Percentiles rank a stretch among this genome's conserved stretches.
These are phyloP conservation scores for Tinea semifulvella DNA, from an alignment of 2,888 invertebrate genomes.

Conservation along the genomic window DNA sequence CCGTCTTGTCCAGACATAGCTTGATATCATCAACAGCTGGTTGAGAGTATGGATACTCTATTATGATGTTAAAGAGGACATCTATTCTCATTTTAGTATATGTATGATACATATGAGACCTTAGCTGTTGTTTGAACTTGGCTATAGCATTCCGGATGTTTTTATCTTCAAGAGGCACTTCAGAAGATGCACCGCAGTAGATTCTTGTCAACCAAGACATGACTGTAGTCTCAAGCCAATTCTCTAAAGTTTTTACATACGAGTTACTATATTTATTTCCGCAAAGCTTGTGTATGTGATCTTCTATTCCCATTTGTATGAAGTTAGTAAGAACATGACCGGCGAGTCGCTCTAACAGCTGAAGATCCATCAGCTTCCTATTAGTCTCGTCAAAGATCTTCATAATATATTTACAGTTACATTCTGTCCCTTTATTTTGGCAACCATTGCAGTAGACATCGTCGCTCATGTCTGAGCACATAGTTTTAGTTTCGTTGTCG, in stretches of 20 bases:
- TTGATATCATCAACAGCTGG: constrained; percentile 92
- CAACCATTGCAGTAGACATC: constrained; percentile 77
- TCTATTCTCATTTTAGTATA: constrained; percentile 90
- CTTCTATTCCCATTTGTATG: constrained; percentile 83
- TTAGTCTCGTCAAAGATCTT: constrained; percentile 82
- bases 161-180: constrained; percentile 63
- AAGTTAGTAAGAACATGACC: constrained; percentile 86
- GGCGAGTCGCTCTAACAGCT: constrained; percentile 82
- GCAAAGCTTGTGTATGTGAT: constrained; percentile 85
- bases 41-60: constrained; percentile 96
- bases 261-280: constrained; percentile 88
- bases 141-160: constrained; percentile 66
- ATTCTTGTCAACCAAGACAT: constrained; percentile 88
- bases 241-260: constrained; percentile 78
- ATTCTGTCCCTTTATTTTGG: constrained; percentile 65
- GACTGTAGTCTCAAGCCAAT: constrained; percentile 88
- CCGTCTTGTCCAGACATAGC: constrained; percentile 85
- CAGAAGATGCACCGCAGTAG: constrained; percentile 73
- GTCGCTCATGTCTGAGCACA: constrained; percentile 63
- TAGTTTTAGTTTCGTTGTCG: constrained; percentile 47
- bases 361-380: constrained; percentile 77
- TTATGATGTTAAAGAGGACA: constrained; percentile 94
- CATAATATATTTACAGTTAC: constrained; percentile 71
- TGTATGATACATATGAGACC: constrained; percentile 85
- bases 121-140: constrained; percentile 78